Conservation (phyloP, 2,888 invertebrate genomes). For the Stenolophus ochropezus region DNA sequence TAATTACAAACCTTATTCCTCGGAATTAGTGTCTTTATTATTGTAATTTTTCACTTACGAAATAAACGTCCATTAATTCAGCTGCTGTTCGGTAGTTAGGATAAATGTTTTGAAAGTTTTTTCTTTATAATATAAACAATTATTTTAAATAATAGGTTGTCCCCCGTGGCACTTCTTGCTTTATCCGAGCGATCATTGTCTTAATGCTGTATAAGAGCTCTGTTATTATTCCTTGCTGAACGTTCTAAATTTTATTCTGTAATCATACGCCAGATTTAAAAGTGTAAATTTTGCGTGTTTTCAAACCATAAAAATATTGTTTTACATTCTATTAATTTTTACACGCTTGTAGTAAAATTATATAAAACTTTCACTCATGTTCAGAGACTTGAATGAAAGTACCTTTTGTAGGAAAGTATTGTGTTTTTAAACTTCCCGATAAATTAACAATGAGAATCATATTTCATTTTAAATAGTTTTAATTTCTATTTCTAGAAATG, state of each 20-base stretch:
- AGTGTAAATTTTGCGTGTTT: constrained; percentile 3
- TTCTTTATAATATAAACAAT: constrained; percentile 30
- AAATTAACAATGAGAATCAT: no score
- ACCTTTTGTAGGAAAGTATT: no score
- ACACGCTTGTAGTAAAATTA: neutral
- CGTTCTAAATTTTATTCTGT: constrained; percentile 4
- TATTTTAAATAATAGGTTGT: constrained; percentile 34
- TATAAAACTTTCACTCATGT: neutral
- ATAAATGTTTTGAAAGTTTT: constrained; percentile 37
- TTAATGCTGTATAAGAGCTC: constrained; percentile 9
- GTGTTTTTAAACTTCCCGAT: no score
- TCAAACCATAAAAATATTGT: neutral
- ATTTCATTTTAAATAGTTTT: no score
- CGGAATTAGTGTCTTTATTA: constrained; percentile 39
- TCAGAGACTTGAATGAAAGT: neutral
- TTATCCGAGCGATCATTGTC: constrained; percentile 16
- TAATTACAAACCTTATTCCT: constrained; percentile 32
- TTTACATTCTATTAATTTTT: neutral
- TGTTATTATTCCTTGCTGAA: constrained; percentile 22
- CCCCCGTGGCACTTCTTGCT: constrained; percentile 24
- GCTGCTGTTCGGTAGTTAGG: constrained; percentile 32
- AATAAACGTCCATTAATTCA: constrained; percentile 44
- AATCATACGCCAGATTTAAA: neutral
- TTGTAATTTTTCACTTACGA: constrained; percentile 50
- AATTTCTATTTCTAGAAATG: no score